These are phyloP conservation scores for Prunella fulvescens DNA, from an alignment of 2,113 vertebrate genomes.

Conservation along the genomic window DNA sequence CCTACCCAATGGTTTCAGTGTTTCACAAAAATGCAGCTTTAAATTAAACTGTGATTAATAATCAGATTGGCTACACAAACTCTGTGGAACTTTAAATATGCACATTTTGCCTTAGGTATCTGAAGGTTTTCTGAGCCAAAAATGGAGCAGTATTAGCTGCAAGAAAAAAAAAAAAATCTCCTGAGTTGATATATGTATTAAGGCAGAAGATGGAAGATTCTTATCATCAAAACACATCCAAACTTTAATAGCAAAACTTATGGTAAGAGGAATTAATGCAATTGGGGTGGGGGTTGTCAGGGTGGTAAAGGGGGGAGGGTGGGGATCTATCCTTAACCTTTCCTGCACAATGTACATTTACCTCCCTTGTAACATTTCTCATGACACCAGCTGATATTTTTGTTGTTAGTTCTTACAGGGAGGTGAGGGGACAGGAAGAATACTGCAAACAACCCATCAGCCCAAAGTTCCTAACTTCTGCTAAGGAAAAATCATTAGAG, in stretches of 20 bases:
- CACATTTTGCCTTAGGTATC: not conserved
- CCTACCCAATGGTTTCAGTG: not conserved
- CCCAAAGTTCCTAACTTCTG: not conserved
- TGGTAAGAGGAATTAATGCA: not conserved
- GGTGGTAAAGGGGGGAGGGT: not conserved
- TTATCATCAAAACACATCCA: not conserved
- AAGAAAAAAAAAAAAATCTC: not conserved
- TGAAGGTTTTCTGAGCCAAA: not conserved
- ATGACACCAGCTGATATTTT: not conserved
- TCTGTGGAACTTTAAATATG: not conserved
- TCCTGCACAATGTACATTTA: not conserved
- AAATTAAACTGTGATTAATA: not conserved
- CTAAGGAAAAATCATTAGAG: not conserved
- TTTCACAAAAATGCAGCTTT: not conserved
- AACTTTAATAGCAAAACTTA: not conserved
- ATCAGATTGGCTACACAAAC: not conserved
- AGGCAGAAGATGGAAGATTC: not conserved
- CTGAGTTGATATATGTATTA: not conserved
- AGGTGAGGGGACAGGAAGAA: not conserved
- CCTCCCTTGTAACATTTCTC: not conserved
- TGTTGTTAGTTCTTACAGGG: not conserved
- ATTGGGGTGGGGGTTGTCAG: too few species aligned
- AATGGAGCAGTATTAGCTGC: not conserved
- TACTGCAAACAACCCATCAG: not conserved
- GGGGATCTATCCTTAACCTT: not conserved